phyloP scores from a whole-genome alignment of 2,888 invertebrate genomes.

The Anodontia alba region DNA sequence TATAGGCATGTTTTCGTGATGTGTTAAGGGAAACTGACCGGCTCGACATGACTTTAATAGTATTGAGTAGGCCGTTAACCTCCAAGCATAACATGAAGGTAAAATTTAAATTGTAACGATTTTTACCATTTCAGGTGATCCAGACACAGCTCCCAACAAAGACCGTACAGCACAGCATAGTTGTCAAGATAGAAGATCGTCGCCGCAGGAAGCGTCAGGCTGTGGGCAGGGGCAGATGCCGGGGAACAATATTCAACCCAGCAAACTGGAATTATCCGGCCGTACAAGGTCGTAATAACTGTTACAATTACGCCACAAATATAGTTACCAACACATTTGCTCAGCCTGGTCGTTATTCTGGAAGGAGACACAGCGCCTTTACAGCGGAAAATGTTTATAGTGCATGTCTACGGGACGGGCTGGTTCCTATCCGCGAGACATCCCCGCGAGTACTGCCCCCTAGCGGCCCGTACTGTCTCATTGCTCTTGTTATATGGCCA shows the following conservation, averaged over 20 bases:
- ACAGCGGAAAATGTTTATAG: slow-evolving; percentile 40
- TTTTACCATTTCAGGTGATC: background rate
- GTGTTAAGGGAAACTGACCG: no score
- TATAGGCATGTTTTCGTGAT: no score
- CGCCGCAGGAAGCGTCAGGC: slow-evolving; percentile 39
- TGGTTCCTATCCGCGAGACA: slow-evolving; percentile 23
- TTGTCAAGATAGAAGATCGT: background rate
- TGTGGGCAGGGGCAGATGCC: slow-evolving; percentile 11
- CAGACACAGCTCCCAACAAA: background rate
- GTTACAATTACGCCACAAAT: slow-evolving; percentile 64
- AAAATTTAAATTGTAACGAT: no score
- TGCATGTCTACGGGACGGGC: slow-evolving; percentile 47
- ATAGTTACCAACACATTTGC: slow-evolving; percentile 62
- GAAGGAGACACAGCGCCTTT: slow-evolving; percentile 29
- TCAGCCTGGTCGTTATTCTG: slow-evolving; percentile 57
- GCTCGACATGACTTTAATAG: no score
- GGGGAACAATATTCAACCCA: slow-evolving; percentile 40
- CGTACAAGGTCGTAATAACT: slow-evolving; percentile 52
- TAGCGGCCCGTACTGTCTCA: slow-evolving; percentile 38
- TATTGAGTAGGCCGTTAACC: no score
- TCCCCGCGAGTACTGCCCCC: background rate
- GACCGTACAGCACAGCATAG: background rate
- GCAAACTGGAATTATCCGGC: slow-evolving; percentile 43
- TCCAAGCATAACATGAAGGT: no score
- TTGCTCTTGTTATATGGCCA: slow-evolving; percentile 60